Conservation (phyloP, 2,797 vertebrate species). For the Phaenicophaeus curvirostris region DNA sequence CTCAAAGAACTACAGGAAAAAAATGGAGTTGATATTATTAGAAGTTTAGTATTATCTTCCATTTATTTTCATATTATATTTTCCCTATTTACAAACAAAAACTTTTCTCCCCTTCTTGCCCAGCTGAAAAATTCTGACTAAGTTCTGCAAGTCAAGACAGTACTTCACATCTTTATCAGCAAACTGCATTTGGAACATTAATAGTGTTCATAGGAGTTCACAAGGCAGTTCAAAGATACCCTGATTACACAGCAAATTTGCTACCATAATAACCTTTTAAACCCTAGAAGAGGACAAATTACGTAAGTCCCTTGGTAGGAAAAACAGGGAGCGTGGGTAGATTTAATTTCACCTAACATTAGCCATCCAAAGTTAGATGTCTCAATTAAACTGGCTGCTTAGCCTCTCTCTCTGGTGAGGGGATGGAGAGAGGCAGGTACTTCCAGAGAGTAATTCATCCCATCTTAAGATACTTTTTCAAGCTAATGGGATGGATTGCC, state of each 20-base stretch:
- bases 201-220: not conserved
- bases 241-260: not conserved
- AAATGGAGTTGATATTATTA: not conserved
- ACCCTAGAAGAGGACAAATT: not conserved
- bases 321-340: not conserved
- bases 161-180: not conserved
- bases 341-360: slow-evolving; percentile 31
- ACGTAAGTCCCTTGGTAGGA: not conserved
- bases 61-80: not conserved
- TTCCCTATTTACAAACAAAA: not conserved
- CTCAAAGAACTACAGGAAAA: not conserved
- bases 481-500: not conserved
- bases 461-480: not conserved
- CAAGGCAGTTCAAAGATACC: not conserved
- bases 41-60: not conserved
- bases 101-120: not conserved
- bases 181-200: not conserved
- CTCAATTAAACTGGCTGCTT: slow-evolving; percentile 24
- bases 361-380: not conserved
- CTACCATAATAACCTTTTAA: not conserved
- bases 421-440: slow-evolving; percentile 2
- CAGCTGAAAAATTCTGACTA: not conserved
- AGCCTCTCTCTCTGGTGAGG: not conserved
- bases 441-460: slow-evolving; percentile 6
- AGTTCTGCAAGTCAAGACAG: not conserved